Evolutionary conservation across 2,797 vertebrate species (phyloP).

Genomic region (Adrianichthys oophorus): DNA sequence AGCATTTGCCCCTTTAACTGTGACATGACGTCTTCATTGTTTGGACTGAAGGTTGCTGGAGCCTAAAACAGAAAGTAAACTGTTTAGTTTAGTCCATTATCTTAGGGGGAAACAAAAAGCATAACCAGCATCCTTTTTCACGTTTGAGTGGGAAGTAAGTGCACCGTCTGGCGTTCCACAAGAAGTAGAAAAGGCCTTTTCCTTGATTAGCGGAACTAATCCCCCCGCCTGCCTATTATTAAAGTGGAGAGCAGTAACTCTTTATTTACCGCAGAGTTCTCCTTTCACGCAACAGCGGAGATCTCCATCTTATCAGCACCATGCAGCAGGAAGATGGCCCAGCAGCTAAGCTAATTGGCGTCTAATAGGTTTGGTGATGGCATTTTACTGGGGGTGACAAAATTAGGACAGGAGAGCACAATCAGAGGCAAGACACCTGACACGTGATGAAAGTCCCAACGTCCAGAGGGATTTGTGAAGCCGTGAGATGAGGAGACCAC

Average conservation of each 20-base stretch:
- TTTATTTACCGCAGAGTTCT: slow-evolving; percentile 59
- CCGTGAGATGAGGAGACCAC: slow-evolving; percentile 12
- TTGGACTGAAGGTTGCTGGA: slow-evolving; percentile 4
- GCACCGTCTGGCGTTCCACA: slow-evolving; percentile 32
- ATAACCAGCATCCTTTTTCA: slow-evolving; percentile 22
- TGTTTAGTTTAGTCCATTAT: slow-evolving; percentile 25
- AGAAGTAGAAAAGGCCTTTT: slow-evolving; percentile 36
- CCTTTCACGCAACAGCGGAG: slow-evolving; percentile 47
- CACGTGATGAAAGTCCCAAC: slow-evolving; percentile 17
- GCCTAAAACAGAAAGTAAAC: slow-evolving; percentile 27
- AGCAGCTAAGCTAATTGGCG: slow-evolving; percentile 56
- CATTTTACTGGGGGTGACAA: slow-evolving; percentile 32
- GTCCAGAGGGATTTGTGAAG: slow-evolving; percentile 5
- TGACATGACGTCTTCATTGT: too few species aligned
- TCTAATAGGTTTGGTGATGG: slow-evolving; percentile 59
- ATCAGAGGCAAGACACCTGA: slow-evolving; percentile 22
- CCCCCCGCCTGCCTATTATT: slow-evolving; percentile 43
- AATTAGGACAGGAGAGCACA: slow-evolving; percentile 16
- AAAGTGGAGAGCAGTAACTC: slow-evolving; percentile 59
- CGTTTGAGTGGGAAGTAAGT: slow-evolving; percentile 22
- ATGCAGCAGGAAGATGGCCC: slow-evolving; percentile 63
- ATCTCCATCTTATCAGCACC: slow-evolving; percentile 65
- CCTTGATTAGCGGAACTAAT: slow-evolving; percentile 58
- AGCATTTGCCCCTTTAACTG: too few species aligned
- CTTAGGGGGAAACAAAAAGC: slow-evolving; percentile 22